Conservation (phyloP, 2,113 vertebrate species). For the Brienomyrus brachyistius region DNA sequence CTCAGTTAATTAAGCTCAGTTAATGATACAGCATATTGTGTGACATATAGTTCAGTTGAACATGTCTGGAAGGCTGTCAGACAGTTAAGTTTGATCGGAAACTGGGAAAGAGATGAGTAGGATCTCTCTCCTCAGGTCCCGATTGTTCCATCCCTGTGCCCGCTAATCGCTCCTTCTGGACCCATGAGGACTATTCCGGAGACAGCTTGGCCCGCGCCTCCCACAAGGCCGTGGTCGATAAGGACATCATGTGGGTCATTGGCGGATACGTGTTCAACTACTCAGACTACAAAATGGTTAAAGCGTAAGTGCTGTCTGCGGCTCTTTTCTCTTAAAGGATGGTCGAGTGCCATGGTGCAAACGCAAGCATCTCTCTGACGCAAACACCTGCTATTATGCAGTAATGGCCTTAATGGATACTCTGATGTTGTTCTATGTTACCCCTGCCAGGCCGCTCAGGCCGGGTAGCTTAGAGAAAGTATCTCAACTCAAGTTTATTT, state of each 20-base stretch:
- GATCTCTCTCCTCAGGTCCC: constrained; percentile 61
- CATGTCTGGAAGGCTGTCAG: neutral
- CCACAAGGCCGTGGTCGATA: constrained; percentile 81
- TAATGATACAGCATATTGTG: neutral
- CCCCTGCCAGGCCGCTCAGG: neutral
- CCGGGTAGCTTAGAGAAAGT: neutral
- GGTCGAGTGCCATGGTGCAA: neutral
- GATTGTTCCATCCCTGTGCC: constrained; percentile 81
- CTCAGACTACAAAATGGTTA: constrained; percentile 85
- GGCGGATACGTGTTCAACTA: constrained; percentile 96
- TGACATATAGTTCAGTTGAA: neutral
- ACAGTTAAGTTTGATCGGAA: neutral
- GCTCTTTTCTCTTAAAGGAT: neutral
- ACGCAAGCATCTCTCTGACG: neutral
- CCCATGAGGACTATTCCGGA: constrained; percentile 63
- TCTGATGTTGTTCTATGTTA: neutral
- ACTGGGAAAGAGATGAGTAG: neutral
- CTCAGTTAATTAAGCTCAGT: neutral
- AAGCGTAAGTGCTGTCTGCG: constrained; percentile 73
- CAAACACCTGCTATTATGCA: neutral
- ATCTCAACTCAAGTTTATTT: neutral
- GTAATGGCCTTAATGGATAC: neutral
- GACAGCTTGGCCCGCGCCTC: constrained; percentile 78
- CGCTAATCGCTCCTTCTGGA: constrained; percentile 86
- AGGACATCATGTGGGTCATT: constrained; percentile 86